Evolutionary conservation across 2,888 invertebrate species (phyloP).

Genomic region (Sphaerophoria taeniata): DNA sequence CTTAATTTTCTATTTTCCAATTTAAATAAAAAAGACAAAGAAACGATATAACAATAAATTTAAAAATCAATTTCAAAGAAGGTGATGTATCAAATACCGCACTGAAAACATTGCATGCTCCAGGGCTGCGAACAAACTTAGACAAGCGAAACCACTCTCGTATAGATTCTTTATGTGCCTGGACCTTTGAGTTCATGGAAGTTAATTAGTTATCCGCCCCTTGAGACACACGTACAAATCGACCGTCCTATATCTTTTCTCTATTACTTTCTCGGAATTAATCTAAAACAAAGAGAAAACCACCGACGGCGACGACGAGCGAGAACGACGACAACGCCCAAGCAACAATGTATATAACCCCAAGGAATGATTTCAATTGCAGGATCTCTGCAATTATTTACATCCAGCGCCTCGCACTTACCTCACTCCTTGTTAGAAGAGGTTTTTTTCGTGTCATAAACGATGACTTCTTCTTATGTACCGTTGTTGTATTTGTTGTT

Average conservation of each 20-base stretch:
- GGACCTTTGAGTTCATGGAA: slow-evolving; percentile 49
- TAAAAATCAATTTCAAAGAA: slow-evolving; percentile 62
- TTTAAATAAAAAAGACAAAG: slow-evolving; percentile 40
- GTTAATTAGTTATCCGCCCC: slow-evolving; percentile 57
- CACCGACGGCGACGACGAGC: slow-evolving; percentile 32
- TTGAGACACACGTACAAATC: not conserved
- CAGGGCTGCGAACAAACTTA: not conserved
- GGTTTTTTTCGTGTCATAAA: slow-evolving; percentile 82
- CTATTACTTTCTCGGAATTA: not conserved
- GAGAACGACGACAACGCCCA: not conserved
- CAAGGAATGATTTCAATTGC: slow-evolving; percentile 41
- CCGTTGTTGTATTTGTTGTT: slow-evolving; percentile 72
- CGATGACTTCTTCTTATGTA: slow-evolving; percentile 80
- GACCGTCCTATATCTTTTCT: not conserved
- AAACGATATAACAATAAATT: slow-evolving; percentile 62
- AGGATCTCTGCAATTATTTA: slow-evolving; percentile 55
- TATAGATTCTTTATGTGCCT: slow-evolving; percentile 20
- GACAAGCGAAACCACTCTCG: not conserved
- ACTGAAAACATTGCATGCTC: slow-evolving; percentile 8
- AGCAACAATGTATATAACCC: slow-evolving; percentile 7
- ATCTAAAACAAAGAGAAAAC: slow-evolving; percentile 13
- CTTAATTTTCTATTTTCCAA: not conserved
- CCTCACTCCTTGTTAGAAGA: slow-evolving; percentile 82
- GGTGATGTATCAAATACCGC: not conserved
- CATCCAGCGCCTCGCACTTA: slow-evolving; percentile 79